Base-by-base conservation (phyloP, 2,797 vertebrate genomes). In the Delichon dasypus region DNA sequence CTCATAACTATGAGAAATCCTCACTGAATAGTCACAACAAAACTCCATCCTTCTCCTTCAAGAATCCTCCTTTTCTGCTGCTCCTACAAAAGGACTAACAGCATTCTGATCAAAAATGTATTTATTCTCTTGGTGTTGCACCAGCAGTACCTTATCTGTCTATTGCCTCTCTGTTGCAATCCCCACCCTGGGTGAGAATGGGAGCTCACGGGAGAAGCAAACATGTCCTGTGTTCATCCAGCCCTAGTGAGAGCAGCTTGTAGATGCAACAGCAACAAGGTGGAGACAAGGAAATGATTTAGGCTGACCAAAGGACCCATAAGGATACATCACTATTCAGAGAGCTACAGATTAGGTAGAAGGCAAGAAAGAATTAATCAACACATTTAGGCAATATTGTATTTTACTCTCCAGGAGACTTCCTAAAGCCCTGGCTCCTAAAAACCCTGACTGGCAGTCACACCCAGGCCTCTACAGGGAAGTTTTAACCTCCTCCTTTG, bases 191-290 rank as follows among this genome's bases (percentile, higher is more conserved):
- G 17, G n/a, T 53, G 64, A 51, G 54, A 55, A 86, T 1, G 5
- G 0, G 12, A 71, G 16, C 30, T 88, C 58, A 40, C 26, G 23
- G 19, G 21, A 72, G 20, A 40, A 55, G 20, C 10, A 34, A 57
- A 15, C 1, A 11, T 27, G 16, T 57, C 60, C 45, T 16, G 17
- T 22, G n/a, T 60, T 86, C 42, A 45, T 74, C 42, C 16, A 71
- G 2, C 29, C 45, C 64, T 32, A 26, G 25, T 1, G 9, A 75
- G 26, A 10, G 51, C 1, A 0, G 21, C 32, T 23, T 53, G 21
- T 23, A 65, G 8, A 6, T 32, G 16, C 38, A 74, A 89, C 16
- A 72, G 44, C 62, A 89, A 32, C 27, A 55, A 79, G 1, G 4
- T 0, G 71, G 9, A 82, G 21, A 34, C 3, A 32, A 29, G 36